Base-by-base conservation (phyloP, 1,140 invertebrate species). In the Metaphire vulgaris region DNA sequence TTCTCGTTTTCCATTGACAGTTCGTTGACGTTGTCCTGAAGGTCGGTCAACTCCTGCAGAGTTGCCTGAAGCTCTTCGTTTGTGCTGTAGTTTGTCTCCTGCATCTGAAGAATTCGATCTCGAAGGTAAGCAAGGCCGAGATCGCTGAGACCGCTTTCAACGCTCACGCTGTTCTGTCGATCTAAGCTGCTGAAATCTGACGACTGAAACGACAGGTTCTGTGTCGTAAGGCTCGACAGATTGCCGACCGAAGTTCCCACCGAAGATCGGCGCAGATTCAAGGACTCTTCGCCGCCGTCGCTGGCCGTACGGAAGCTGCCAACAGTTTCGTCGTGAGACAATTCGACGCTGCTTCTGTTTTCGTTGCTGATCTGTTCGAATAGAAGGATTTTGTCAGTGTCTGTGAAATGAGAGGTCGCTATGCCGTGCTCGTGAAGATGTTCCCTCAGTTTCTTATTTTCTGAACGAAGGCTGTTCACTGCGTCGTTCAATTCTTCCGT, bases 61-160 rank as follows among this genome's bases (percentile, higher is more conserved):
- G 95, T 97, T 0, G 95, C 95, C 87, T 97, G 94, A 0, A 97
- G 87, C 86, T 97, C 95, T 87, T 97, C 95, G 83, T 93, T 95
- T n/a, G 95, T 97, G 72, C 91, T 91, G 83, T 93, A 92, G 82
- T 93, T 92, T 26, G 91, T 92, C 85, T 93, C 92, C 84, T 93
- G 92, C 92, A 93, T 93, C 86, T 96, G 93, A 80, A 93, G 88
- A 79, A 96, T 95, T 81, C 93, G 90, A 83, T 96, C 94, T 85
- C 96, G 94, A 64, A 97, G 88, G 85, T 94, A 95, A 1, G 93
- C 93, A 74, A 96, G 92, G 15, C 93, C 95, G 21, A 95, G 91
- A 85, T 96, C 93, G 83, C 92, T 93, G 29, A 92, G 88, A 82
- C 71, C 78, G 31, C 72, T 33, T 28, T 79, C 77, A 33, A 76